phyloP scores from a whole-genome alignment of 1,140 invertebrate species.

The Drosophila sproati region DNA sequence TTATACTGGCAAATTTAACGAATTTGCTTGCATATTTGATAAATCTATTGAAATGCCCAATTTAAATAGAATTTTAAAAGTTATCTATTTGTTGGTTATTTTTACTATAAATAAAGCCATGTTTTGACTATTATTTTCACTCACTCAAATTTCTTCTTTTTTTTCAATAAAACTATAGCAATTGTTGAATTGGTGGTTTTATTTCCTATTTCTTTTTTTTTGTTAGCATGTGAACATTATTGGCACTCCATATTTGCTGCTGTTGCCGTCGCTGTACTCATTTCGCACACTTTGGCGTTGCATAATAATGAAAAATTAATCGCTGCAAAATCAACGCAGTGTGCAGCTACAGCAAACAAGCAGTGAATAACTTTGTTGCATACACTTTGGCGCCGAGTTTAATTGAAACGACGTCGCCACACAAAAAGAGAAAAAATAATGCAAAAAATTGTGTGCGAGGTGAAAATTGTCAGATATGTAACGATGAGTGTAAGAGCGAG shows the following conservation, averaged over 20 bases:
- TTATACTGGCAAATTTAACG: neutral
- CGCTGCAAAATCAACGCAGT: constrained; percentile 46
- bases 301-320: constrained; percentile 76
- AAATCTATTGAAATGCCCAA: neutral
- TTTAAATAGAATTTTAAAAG: too few species aligned
- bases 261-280: constrained; percentile 3
- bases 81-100: too few species aligned
- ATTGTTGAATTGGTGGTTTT: too few species aligned
- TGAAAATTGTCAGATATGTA: constrained; percentile 13
- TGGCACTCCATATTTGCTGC: neutral
- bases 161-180: too few species aligned
- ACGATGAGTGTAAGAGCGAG: neutral
- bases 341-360: neutral
- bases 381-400: constrained; percentile 68
- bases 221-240: neutral
- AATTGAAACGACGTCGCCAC: constrained; percentile 63
- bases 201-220: too few species aligned
- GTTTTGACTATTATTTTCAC: too few species aligned
- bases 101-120: too few species aligned
- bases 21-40: too few species aligned
- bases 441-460: constrained; percentile 5
- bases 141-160: too few species aligned
- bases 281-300: constrained; percentile 53
- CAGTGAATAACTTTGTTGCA: constrained; percentile 47
- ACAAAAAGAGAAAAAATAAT: constrained; percentile 11